phyloP scores from a whole-genome alignment of 35 echinoderm and acorn worm genomes.

The Nesometra sesokonis region DNA sequence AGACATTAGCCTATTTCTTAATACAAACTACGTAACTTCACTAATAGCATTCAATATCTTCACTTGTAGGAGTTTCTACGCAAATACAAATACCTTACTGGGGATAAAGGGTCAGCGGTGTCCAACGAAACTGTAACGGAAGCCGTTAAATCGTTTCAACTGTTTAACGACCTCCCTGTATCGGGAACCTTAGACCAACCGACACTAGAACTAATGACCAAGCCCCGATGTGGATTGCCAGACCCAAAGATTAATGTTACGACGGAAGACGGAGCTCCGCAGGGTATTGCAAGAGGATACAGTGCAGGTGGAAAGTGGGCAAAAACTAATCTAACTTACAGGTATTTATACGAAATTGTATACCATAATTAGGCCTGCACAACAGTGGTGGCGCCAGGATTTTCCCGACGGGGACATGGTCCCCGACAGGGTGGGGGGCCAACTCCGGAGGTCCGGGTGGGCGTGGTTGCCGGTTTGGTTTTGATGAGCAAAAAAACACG shows the following conservation, averaged over 20 bases:
- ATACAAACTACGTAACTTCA: too few species aligned
- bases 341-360: too few species aligned
- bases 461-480: too few species aligned
- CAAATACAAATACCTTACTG: not conserved
- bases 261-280: not conserved
- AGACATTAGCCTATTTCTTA: too few species aligned
- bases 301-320: not conserved
- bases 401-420: too few species aligned
- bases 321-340: constrained; percentile 1
- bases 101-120: not conserved
- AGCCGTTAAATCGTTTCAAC: not conserved
- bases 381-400: too few species aligned
- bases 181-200: not conserved
- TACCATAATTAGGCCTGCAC: too few species aligned
- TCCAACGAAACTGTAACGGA: not conserved
- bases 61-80: not conserved
- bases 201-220: not conserved
- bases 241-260: not conserved
- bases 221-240: constrained; percentile 5
- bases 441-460: too few species aligned
- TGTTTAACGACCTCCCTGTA: not conserved
- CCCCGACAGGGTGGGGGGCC: too few species aligned
- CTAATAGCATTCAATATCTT: not conserved
- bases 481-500: too few species aligned
- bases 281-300: not conserved